Evolutionary conservation across 2,888 invertebrate species (phyloP), one percentile per base, ranked within the genome.

Genomic region (Agapostemon virescens): DNA sequence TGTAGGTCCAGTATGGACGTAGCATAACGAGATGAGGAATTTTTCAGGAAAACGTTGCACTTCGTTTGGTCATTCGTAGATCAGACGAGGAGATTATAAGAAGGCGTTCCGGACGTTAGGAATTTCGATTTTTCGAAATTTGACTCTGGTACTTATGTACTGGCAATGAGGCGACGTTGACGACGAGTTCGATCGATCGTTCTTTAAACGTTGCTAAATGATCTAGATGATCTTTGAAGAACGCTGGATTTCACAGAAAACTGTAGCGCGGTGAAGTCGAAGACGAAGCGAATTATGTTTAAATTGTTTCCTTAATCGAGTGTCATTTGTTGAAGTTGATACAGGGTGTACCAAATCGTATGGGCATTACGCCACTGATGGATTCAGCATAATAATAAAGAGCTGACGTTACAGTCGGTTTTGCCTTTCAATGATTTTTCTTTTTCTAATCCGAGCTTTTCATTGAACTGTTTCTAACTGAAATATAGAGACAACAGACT

Each of bases 1-100:
- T 9, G 45, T 49, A 3, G 9, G 9, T 49, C n/a, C 45, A 17
- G 45, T 49, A 9, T 49, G 45, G n/a, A 7, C n/a, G 2, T 20
- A 49, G n/a, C n/a, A 2, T 49, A n/a, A 49, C 45, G 45, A 20
- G 0, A 9, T n/a, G 3, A 49, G 3, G 13, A 13, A 38, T 13
- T 15, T 13, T 40, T 15, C 13, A 1, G 40, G 40, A 2, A 15
- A 40, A 40, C 4, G 40, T 40, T 15, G n/a, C 11, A n/a, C n/a
- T 11, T n/a, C n/a, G 11, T 49, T 49, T 11, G 49, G 55, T 6
- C 26, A 26, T 81, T 81, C 75, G 81, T 81, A 70, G 70, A 81
- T 66, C 20, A 15, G 2, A 15, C 52, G 33, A 40, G 23, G 3
- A 30, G 30, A 69, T 79, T 36, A 33, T 26, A 6, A 30, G 7